phyloP scores from a whole-genome alignment of 2,113 vertebrate genomes.

The Cynocephalus volans region DNA sequence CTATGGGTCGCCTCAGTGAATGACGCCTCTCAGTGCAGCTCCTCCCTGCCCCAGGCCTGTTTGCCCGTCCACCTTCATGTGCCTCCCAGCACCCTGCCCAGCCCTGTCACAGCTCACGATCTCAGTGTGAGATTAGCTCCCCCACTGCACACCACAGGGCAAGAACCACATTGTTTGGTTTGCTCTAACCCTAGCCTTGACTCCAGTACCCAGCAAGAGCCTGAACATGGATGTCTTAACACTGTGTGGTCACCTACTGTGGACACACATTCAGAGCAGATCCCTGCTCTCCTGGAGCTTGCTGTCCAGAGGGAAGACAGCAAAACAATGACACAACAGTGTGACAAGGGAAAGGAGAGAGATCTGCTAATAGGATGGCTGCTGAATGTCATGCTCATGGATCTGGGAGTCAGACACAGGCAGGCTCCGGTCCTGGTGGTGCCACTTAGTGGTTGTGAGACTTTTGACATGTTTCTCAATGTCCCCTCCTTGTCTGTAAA shows the following conservation, averaged over 20 bases:
- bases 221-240: fast-evolving
- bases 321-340: fast-evolving
- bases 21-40: not conserved
- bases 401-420: not conserved
- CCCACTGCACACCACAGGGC: fast-evolving
- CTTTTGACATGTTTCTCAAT: fast-evolving
- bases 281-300: not conserved
- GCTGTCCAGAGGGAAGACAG: fast-evolving
- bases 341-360: not conserved
- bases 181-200: fast-evolving
- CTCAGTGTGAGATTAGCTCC: fast-evolving
- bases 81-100: not conserved
- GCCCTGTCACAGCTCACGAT: not conserved
- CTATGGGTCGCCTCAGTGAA: fast-evolving
- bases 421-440: fast-evolving
- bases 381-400: fast-evolving
- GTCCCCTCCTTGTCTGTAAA: not conserved
- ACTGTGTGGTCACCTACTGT: fast-evolving
- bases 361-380: fast-evolving
- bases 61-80: fast-evolving
- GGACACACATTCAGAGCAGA: not conserved
- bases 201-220: not conserved
- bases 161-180: no score
- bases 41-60: not conserved
- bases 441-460: fast-evolving